Percentiles rank a stretch among this genome's conserved stretches.
Evolutionary conservation across 2,888 invertebrate genomes (phyloP).

Genomic region (Yponomeuta evonymella): DNA sequence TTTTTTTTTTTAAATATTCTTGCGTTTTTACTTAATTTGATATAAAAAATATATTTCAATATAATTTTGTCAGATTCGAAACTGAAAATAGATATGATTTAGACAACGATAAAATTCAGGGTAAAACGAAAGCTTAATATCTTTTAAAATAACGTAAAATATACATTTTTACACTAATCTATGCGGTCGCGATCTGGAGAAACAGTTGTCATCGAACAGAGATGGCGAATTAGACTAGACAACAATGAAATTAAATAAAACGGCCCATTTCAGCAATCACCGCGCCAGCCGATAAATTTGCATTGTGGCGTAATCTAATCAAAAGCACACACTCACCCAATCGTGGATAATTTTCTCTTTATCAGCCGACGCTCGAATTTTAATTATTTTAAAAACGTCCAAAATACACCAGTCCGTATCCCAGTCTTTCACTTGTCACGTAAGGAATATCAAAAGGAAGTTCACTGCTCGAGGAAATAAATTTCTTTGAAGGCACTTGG

Average conservation of each 20-base stretch:
- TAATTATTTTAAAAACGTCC: slow-evolving; percentile 52
- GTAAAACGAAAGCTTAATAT: neutral
- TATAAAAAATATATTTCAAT: too few relatives aligned
- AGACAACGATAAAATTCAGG: too few relatives aligned
- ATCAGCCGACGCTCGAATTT: slow-evolving; percentile 53
- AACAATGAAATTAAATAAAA: neutral
- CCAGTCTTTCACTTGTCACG: slow-evolving; percentile 62
- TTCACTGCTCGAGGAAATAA: slow-evolving; percentile 31
- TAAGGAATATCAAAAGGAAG: slow-evolving; percentile 23
- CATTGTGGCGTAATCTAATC: slow-evolving; percentile 67
- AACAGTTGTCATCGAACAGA: neutral
- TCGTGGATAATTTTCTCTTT: slow-evolving; percentile 71
- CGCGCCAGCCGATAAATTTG: slow-evolving; percentile 47
- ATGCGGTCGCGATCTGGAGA: neutral
- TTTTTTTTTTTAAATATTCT: too few relatives aligned
- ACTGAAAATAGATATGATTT: neutral
- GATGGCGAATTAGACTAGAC: neutral
- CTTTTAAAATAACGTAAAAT: too few relatives aligned
- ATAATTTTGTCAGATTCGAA: neutral
- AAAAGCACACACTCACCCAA: slow-evolving; percentile 66
- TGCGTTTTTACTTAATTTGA: too few relatives aligned
- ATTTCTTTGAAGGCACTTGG: neutral
- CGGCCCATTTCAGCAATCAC: slow-evolving; percentile 39
- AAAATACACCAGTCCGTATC: slow-evolving; percentile 39
- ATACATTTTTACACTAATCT: neutral